Conservation (phyloP, 2,888 invertebrate species). For the Eurytoma adleriae region DNA sequence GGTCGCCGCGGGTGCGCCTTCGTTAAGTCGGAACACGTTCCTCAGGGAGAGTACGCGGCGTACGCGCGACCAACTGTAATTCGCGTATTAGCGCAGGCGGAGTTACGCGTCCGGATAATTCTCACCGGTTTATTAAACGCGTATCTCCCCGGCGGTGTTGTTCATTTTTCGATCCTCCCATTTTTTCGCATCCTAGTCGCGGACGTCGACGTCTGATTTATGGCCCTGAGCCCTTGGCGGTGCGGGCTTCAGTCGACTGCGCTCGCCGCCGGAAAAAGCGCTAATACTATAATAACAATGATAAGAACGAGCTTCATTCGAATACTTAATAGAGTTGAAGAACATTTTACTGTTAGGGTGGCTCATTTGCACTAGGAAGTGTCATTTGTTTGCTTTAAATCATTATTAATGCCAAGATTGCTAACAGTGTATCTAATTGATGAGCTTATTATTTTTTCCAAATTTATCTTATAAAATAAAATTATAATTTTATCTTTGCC, state of each 20-base stretch:
- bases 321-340: too few relatives aligned
- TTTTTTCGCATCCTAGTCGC: neutral
- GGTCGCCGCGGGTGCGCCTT: slow-evolving; percentile 53
- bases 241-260: neutral
- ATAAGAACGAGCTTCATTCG: slow-evolving; percentile 14
- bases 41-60: neutral
- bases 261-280: too few relatives aligned
- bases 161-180: neutral
- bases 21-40: slow-evolving; percentile 48
- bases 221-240: slow-evolving; percentile 25
- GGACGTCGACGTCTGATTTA: slow-evolving; percentile 32
- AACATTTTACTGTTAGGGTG: too few relatives aligned
- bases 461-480: too few relatives aligned
- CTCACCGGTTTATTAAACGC: slow-evolving; percentile 52
- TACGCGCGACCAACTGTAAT: slow-evolving; percentile 38
- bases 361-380: too few relatives aligned
- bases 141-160: neutral
- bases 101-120: slow-evolving; percentile 40
- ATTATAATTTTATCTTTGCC: too few relatives aligned
- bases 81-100: slow-evolving; percentile 37
- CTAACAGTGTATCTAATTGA: too few relatives aligned
- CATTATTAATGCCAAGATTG: too few relatives aligned
- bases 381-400: too few relatives aligned
- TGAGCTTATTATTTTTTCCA: too few relatives aligned
- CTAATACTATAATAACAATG: slow-evolving; percentile 27